Percentiles rank a stretch among this genome's conserved stretches.
phyloP scores from a whole-genome alignment of 2,113 vertebrate species.

The Percopsis transmontana region DNA sequence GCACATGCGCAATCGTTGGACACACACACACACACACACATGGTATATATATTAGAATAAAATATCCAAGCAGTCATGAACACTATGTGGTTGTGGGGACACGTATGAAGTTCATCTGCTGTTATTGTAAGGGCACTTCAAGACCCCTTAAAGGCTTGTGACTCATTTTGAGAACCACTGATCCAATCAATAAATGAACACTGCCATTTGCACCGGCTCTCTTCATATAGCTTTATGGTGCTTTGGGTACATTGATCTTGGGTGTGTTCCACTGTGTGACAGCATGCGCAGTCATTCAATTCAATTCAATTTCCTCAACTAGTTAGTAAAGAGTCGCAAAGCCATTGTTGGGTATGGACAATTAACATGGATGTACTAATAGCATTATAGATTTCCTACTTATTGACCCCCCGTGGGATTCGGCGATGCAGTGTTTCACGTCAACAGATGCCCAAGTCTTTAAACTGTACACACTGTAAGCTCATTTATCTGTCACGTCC shows the following conservation, averaged over 20 bases:
- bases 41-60: too few species aligned
- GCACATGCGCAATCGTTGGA: too few species aligned
- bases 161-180: not conserved
- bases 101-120: too few species aligned
- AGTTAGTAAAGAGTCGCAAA: not conserved
- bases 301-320: too few species aligned
- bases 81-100: too few species aligned
- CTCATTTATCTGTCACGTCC: slow-evolving; percentile 1
- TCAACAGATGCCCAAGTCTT: slow-evolving; percentile 4
- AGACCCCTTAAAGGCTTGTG: too few species aligned
- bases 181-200: not conserved
- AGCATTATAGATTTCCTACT: slow-evolving; percentile 20
- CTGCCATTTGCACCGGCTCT: not conserved
- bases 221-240: not conserved
- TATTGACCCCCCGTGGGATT: not conserved
- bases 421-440: slow-evolving; percentile 4
- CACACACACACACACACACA: too few species aligned
- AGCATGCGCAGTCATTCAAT: not conserved
- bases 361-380: slow-evolving; percentile 13
- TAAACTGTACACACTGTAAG: slow-evolving; percentile 2
- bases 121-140: too few species aligned
- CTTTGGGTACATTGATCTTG: not conserved
- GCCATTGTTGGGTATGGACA: not conserved
- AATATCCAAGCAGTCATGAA: too few species aligned
- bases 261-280: not conserved